Evolutionary conservation across 1,140 invertebrate genomes (phyloP).

Genomic region (Tetramorium alpestre): DNA sequence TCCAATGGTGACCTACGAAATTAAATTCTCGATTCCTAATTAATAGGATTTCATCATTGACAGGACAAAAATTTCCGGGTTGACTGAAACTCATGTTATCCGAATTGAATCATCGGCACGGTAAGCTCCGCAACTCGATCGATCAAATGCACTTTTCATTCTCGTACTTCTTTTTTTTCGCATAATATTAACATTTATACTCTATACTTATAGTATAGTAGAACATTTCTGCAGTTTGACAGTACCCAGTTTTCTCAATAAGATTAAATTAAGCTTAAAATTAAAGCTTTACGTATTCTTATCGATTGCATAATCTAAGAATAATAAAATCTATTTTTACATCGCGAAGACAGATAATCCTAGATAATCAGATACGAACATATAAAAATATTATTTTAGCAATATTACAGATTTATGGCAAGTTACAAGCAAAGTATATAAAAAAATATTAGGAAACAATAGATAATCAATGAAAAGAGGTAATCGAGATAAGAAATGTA

Average conservation of each 20-base stretch:
- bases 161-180: neutral
- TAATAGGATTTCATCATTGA: constrained; percentile 41
- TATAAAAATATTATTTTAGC: neutral
- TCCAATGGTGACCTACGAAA: neutral
- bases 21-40: constrained; percentile 53
- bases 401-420: neutral
- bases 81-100: constrained; percentile 25
- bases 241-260: neutral
- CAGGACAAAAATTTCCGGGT: neutral
- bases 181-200: constrained; percentile 3
- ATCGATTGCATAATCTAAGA: neutral
- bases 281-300: neutral
- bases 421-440: neutral
- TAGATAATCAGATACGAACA: neutral
- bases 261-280: neutral
- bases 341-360: neutral
- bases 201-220: neutral
- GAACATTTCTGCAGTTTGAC: neutral
- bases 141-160: constrained; percentile 24
- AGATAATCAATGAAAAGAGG: neutral
- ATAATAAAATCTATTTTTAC: constrained; percentile 3
- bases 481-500: neutral
- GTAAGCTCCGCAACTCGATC: neutral
- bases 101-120: constrained; percentile 26
- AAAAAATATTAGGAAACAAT: neutral